A percentile compares a stretch with the other conserved stretches of the same genome.
Evolutionary conservation across 2,113 vertebrate species (phyloP).

Genomic region (Sander vitreus): DNA sequence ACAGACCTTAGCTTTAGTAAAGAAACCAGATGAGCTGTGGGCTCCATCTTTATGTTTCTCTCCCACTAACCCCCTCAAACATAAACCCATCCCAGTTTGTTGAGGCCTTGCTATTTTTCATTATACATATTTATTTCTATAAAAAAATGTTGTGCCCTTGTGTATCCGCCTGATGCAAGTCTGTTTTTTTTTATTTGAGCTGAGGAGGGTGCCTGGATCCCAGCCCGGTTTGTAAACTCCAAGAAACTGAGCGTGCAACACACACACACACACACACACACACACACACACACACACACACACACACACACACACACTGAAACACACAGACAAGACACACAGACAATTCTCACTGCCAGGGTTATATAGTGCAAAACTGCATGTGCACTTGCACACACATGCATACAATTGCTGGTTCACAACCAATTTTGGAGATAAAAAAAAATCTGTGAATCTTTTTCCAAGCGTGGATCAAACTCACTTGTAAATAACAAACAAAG

Average conservation of each 20-base stretch:
- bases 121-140: constrained; percentile 53
- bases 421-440: neutral
- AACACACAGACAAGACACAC: constrained; percentile 7
- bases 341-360: neutral
- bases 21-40: constrained; percentile 24
- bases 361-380: too few relatives aligned
- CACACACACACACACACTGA: constrained; percentile 11
- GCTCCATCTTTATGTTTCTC: constrained; percentile 9
- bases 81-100: neutral
- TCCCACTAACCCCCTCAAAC: neutral
- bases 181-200: constrained; percentile 57
- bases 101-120: constrained; percentile 27
- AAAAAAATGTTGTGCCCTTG: constrained; percentile 2
- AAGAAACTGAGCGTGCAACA: neutral
- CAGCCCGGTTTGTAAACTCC: constrained; percentile 51
- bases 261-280: too few relatives aligned
- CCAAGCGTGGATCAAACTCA: neutral
- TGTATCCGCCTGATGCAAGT: constrained; percentile 27
- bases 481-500: neutral
- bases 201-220: constrained; percentile 51
- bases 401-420: constrained; percentile 31
- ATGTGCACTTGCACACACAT: neutral
- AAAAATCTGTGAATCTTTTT: neutral
- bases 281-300: neutral
- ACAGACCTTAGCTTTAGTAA: constrained; percentile 1